Evolutionary conservation across 2,888 invertebrate species (phyloP).

Genomic region (Drosophila colorata): DNA sequence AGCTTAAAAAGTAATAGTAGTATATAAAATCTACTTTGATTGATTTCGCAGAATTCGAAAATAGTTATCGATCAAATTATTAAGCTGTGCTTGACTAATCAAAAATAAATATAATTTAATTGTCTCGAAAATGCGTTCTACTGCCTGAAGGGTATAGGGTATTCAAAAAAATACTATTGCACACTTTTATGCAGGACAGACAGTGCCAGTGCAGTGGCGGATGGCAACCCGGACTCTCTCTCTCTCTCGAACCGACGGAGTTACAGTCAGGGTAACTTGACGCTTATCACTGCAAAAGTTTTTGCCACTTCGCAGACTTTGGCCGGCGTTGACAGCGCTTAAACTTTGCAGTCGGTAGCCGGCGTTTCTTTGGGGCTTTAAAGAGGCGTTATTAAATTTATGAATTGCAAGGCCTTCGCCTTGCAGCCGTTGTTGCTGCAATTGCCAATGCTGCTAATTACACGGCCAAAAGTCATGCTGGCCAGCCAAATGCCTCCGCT

Average conservation of each 20-base stretch:
- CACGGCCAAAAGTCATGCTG: slow-evolving; percentile 29
- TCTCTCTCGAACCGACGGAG: slow-evolving; percentile 15
- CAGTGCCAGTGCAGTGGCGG: slow-evolving; percentile 2
- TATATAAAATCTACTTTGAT: too few species aligned
- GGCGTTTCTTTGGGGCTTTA: slow-evolving; percentile 28
- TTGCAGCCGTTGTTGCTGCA: slow-evolving; percentile 29
- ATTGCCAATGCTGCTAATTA: slow-evolving; percentile 56
- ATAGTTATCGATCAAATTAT: too few species aligned
- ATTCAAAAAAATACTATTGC: slow-evolving; percentile 52
- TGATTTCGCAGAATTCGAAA: too few species aligned
- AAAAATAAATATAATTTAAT: too few species aligned
- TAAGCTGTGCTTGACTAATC: too few species aligned
- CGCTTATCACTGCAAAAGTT: slow-evolving; percentile 75
- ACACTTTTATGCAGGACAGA: slow-evolving; percentile 54
- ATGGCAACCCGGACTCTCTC: slow-evolving; percentile 18
- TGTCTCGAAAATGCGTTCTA: too few species aligned
- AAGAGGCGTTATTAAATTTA: slow-evolving; percentile 42
- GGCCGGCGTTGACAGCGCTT: slow-evolving; percentile 62
- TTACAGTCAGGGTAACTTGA: slow-evolving; percentile 47
- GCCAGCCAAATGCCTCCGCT: slow-evolving; percentile 15
- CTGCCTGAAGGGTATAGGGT: not conserved
- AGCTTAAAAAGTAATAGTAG: too few species aligned
- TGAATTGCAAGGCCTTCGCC: slow-evolving; percentile 23
- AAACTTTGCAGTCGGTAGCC: slow-evolving; percentile 52
- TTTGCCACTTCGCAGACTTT: slow-evolving; percentile 66